A percentile compares a stretch with the other conserved stretches of the same genome.
Conservation (phyloP, 2,113 vertebrate genomes). For the Argyrosomus japonicus region DNA sequence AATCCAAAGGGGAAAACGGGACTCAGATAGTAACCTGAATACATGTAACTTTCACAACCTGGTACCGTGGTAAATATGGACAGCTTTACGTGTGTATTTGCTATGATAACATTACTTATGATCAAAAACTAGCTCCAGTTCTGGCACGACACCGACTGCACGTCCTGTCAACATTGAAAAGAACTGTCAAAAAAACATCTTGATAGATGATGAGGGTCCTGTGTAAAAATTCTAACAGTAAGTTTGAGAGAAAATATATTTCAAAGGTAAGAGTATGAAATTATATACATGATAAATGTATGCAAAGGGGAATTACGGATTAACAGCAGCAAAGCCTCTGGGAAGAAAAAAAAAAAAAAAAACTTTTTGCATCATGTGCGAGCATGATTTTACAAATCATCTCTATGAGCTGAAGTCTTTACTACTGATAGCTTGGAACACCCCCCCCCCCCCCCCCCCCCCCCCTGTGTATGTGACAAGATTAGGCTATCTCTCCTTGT, state of each 20-base stretch:
- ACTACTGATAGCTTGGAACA: constrained; percentile 50
- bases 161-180: constrained; percentile 1
- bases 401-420: constrained; percentile 60
- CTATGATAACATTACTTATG: no score
- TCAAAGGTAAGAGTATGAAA: constrained; percentile 31
- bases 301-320: constrained; percentile 37
- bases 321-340: constrained; percentile 12
- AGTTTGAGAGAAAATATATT: constrained; percentile 43
- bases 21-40: constrained; percentile 25
- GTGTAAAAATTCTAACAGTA: constrained; percentile 3
- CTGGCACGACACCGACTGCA: constrained; percentile 51
- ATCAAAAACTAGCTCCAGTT: no score
- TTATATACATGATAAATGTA: constrained; percentile 40
- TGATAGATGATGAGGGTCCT: constrained; percentile 20
- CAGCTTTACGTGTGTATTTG: no score
- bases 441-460: background rate
- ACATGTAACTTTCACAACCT: constrained; percentile 23
- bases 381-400: constrained; percentile 66
- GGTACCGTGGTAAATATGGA: no score
- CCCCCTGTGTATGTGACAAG: constrained; percentile 68
- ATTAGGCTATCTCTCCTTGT: constrained; percentile 80
- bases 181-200: constrained; percentile 15
- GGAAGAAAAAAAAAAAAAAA: background rate
- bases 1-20: background rate
- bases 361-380: constrained; percentile 34